phyloP scores from a whole-genome alignment of 2,888 invertebrate species.

The Tholera decimalis region DNA sequence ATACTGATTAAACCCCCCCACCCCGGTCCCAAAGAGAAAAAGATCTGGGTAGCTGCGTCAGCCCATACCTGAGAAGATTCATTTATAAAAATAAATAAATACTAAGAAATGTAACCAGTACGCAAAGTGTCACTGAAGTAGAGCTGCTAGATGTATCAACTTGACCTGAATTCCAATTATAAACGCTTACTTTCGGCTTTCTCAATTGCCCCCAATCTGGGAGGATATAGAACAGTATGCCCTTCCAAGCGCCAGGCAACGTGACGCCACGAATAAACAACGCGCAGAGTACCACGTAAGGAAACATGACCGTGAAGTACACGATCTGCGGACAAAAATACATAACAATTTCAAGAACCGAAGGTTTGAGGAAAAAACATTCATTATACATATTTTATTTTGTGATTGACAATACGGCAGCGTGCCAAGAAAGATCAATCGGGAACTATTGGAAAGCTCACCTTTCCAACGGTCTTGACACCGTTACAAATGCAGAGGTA shows the following conservation, averaged over 20 bases:
- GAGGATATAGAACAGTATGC: conserved; percentile 94
- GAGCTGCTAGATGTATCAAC: conserved; percentile 28
- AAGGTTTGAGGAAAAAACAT: conserved; percentile 60
- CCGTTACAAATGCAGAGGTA: conserved; percentile 97
- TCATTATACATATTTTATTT: conserved; percentile 43
- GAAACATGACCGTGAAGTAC: conserved; percentile 97
- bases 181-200: conserved; percentile 93
- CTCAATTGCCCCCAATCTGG: conserved; percentile 95
- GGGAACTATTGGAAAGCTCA: conserved; percentile 73
- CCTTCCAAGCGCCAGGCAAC: conserved; percentile 95
- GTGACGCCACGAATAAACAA: conserved; percentile 95
- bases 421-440: conserved; percentile 70
- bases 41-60: conserved; percentile 98
- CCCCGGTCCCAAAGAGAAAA: conserved; percentile 97
- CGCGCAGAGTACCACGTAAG: conserved; percentile 94
- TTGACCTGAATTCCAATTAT: conserved; percentile 46
- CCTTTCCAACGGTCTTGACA: conserved; percentile 97
- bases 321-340: conserved; percentile 89
- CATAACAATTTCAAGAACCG: conserved; percentile 44
- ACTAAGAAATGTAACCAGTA: no score
- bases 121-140: conserved; percentile 26
- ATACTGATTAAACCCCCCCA: conserved; percentile 96
- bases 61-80: conserved; percentile 94
- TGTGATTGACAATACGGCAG: conserved; percentile 74
- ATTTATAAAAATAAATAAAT: conserved; percentile 6